These are phyloP conservation scores for Cancer borealis DNA, from an alignment of 2,888 invertebrate genomes.

Conservation along the genomic window DNA sequence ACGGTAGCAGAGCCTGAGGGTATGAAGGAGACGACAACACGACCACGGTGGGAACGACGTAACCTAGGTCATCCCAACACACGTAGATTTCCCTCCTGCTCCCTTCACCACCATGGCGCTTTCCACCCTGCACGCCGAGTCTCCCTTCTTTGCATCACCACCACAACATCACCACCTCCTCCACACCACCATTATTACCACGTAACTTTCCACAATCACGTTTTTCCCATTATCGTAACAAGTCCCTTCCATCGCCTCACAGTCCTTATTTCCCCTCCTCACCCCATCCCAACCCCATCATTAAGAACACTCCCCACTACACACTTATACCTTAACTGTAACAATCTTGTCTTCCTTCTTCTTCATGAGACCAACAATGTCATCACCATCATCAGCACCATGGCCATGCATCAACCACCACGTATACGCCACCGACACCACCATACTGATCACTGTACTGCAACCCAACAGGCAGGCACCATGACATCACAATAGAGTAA, in stretches of 20 bases:
- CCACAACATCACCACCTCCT: neutral
- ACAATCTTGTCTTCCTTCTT: neutral
- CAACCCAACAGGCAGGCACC: neutral
- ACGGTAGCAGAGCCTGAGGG: slow-evolving; percentile 38
- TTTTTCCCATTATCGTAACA: slow-evolving; percentile 7
- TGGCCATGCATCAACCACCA: neutral
- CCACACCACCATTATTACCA: slow-evolving; percentile 26
- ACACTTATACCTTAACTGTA: too few relatives aligned
- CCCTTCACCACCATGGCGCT: neutral
- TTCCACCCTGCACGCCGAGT: neutral
- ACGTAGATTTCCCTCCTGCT: neutral
- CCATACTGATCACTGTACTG: neutral
- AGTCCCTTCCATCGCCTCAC: neutral
- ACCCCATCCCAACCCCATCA: neutral
- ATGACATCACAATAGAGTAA: neutral
- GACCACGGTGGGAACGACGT: slow-evolving; percentile 60
- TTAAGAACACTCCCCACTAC: neutral
- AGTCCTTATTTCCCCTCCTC: neutral
- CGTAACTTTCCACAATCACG: neutral
- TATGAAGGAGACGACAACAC: neutral
- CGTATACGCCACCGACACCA: neutral
- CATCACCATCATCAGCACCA: neutral
- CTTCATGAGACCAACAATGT: neutral
- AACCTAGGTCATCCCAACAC: slow-evolving; percentile 49
- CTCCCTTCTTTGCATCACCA: slow-evolving; percentile 25